Conservation (phyloP, 1,140 invertebrate species). For the Spodoptera frugiperda region DNA sequence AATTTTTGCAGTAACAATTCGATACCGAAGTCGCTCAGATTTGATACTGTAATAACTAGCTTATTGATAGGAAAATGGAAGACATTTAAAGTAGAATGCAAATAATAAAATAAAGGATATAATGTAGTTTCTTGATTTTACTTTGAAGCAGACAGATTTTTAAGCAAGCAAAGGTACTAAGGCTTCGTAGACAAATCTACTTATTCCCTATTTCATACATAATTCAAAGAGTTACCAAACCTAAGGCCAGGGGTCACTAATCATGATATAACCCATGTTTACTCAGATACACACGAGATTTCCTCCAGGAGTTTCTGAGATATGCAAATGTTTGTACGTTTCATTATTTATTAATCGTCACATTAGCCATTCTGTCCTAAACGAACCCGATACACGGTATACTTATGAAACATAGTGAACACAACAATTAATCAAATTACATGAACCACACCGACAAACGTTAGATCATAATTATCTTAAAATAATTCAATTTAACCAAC, state of each 20-base stretch:
- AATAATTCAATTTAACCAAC: constrained; percentile 12
- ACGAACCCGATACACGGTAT: not conserved
- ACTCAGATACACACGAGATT: constrained; percentile 17
- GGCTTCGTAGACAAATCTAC: not conserved
- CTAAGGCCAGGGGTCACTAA: constrained; percentile 5
- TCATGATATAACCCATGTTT: constrained; percentile 3
- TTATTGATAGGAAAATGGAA: too few relatives aligned
- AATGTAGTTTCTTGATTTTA: too few relatives aligned
- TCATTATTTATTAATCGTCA: constrained; percentile 25
- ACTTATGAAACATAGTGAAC: constrained; percentile 25
- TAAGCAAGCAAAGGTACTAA: not conserved
- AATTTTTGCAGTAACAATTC: too few relatives aligned
- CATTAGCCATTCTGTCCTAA: not conserved
- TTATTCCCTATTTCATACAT: not conserved
- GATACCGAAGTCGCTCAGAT: too few relatives aligned
- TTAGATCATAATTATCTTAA: constrained; percentile 7
- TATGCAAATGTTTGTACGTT: constrained; percentile 25
- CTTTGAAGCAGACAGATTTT: too few relatives aligned
- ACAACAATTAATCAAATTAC: constrained; percentile 2
- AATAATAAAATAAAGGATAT: too few relatives aligned
- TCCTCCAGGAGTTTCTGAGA: constrained; percentile 19
- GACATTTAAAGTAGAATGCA: too few relatives aligned
- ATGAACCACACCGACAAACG: constrained; percentile 1
- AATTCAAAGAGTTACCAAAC: constrained; percentile 8
- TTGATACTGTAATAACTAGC: too few relatives aligned